Evolutionary conservation across 2,888 invertebrate genomes (phyloP).

Genomic region (Diloba caeruleocephala): DNA sequence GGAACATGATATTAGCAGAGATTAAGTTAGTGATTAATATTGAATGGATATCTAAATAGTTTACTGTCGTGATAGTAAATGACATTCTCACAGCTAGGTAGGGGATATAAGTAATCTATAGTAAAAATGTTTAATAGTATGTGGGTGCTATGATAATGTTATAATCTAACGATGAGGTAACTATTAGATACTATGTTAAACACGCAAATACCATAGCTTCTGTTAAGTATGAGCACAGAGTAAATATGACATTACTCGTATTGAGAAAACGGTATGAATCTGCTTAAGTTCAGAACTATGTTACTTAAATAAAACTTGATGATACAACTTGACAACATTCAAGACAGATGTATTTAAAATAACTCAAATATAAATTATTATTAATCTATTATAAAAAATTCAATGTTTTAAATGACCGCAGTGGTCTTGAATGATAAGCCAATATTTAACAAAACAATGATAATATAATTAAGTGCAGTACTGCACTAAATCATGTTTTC

Average conservation of each 20-base stretch:
- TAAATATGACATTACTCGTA: conserved; percentile 16
- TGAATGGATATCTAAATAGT: conserved; percentile 2
- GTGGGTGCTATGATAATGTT: conserved; percentile 24
- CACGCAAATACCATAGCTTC: conserved; percentile 9
- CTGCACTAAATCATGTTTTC: conserved; percentile 60
- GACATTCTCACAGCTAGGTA: conserved; percentile 7
- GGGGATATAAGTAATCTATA: conserved; percentile 26
- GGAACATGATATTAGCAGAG: conserved; percentile 6
- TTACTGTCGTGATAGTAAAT: neutral
- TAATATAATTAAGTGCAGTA: conserved; percentile 54
- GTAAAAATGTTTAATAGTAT: conserved; percentile 7
- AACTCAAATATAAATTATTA: conserved; percentile 4
- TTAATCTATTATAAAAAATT: conserved; percentile 9
- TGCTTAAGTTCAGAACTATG: neutral
- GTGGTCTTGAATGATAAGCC: conserved; percentile 53
- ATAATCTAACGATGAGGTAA: conserved; percentile 28
- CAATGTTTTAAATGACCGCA: conserved; percentile 43
- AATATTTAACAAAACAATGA: conserved; percentile 45
- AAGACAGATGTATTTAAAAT: neutral
- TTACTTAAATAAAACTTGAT: conserved; percentile 10
- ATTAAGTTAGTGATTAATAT: neutral
- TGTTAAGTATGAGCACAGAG: conserved; percentile 11
- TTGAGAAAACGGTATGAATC: neutral
- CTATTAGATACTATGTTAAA: conserved; percentile 25
- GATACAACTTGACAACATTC: neutral